Evolutionary conservation across 2,797 vertebrate genomes (phyloP).

Genomic region (Catostomus latipinnis): DNA sequence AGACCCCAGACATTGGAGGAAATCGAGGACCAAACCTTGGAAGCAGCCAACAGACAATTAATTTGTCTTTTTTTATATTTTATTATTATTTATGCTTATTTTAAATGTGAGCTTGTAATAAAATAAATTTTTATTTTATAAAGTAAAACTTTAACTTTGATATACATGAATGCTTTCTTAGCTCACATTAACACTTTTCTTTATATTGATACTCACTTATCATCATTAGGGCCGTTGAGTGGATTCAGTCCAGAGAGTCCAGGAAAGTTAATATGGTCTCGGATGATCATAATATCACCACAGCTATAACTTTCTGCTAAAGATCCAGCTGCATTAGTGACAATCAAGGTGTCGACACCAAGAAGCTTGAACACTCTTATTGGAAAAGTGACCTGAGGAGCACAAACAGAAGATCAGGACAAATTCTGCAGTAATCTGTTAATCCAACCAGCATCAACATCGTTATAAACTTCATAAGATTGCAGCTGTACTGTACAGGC

Average conservation of each 20-base stretch:
- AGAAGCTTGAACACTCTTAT: slow-evolving; percentile 83
- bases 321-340: slow-evolving; percentile 85
- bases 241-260: slow-evolving; percentile 81
- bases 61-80: too few relatives aligned
- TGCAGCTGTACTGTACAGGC: slow-evolving; percentile 14
- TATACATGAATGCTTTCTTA: too few relatives aligned
- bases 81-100: too few relatives aligned
- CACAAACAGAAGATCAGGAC: slow-evolving; percentile 34
- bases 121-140: too few relatives aligned
- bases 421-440: neutral
- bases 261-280: slow-evolving; percentile 84
- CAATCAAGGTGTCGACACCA: slow-evolving; percentile 82
- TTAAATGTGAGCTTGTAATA: too few relatives aligned
- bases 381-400: slow-evolving; percentile 81
- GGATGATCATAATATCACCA: slow-evolving; percentile 86
- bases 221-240: slow-evolving; percentile 79
- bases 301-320: slow-evolving; percentile 77
- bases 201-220: slow-evolving; percentile 61
- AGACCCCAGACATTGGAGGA: slow-evolving; percentile 81
- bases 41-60: neutral
- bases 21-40: slow-evolving; percentile 84
- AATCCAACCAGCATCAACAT: slow-evolving; percentile 8
- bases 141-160: too few relatives aligned
- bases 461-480: slow-evolving; percentile 3
- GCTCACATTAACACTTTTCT: too few relatives aligned